Conservation (phyloP, 2,113 vertebrate species). For the Halcyon senegalensis region DNA sequence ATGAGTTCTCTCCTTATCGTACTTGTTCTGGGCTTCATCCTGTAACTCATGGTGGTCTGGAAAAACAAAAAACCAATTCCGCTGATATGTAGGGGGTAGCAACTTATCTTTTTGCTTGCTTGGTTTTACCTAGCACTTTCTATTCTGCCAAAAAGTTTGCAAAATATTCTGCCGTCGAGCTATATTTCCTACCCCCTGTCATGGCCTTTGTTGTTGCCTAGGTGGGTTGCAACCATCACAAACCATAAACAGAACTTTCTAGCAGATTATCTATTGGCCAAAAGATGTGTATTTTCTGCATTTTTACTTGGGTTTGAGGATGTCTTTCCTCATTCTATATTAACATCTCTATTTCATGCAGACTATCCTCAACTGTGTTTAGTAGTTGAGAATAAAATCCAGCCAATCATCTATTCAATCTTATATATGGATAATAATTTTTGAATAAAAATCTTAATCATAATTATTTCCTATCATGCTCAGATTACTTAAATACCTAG, state of each 20-base stretch:
- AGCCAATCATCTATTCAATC: not conserved
- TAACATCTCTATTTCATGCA: not conserved
- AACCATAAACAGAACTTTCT: not conserved
- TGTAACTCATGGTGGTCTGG: not conserved
- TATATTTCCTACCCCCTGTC: not conserved
- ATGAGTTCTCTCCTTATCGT: not conserved
- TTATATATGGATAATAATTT: not conserved
- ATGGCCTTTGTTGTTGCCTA: not conserved
- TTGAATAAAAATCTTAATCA: not conserved
- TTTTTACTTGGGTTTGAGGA: not conserved
- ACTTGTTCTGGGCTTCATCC: not conserved
- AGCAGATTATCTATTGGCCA: not conserved
- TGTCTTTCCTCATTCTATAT: not conserved
- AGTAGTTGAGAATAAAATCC: not conserved
- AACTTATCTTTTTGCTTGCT: not conserved
- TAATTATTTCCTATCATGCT: not conserved
- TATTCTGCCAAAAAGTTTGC: not conserved
- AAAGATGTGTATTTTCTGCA: not conserved
- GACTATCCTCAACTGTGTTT: not conserved
- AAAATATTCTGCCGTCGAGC: not conserved
- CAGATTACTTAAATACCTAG: not conserved
- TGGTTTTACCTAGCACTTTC: not conserved
- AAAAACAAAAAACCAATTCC: not conserved
- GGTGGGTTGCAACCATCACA: not conserved
- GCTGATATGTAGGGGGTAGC: not conserved